Percentiles rank a stretch among this genome's conserved stretches.
Evolutionary conservation across 2,888 invertebrate species (phyloP).

Genomic region (Norana najaformis): DNA sequence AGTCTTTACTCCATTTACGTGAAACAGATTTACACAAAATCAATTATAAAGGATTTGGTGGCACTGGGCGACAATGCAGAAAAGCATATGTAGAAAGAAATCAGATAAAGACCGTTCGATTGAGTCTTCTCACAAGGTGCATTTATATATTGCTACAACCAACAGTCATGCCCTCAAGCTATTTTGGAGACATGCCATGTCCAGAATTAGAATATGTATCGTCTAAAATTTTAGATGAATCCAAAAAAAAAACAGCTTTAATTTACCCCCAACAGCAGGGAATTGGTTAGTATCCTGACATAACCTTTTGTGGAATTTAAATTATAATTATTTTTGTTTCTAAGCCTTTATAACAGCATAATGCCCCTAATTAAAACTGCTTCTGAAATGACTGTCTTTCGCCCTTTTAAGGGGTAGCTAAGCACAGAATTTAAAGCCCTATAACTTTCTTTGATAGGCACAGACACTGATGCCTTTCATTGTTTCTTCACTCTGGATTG

Average conservation of each 20-base stretch:
- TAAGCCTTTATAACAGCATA: not conserved
- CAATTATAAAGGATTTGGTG: not conserved
- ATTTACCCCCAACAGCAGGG: not conserved
- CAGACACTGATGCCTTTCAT: not conserved
- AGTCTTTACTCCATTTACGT: too few relatives aligned
- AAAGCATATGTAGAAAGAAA: not conserved
- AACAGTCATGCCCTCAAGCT: not conserved
- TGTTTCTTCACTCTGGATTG: not conserved
- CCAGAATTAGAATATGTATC: too few relatives aligned
- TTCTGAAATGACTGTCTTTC: not conserved
- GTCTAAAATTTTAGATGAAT: too few relatives aligned
- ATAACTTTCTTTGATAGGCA: not conserved
- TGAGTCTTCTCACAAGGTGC: not conserved
- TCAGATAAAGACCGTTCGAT: not conserved
- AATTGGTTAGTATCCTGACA: not conserved
- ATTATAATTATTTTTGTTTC: not conserved
- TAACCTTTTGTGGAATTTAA: not conserved
- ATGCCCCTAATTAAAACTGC: conserved; percentile 1
- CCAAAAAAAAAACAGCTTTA: not conserved
- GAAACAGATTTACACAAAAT: not conserved
- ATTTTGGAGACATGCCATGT: too few relatives aligned
- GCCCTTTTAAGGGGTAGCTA: not conserved
- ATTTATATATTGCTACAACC: not conserved
- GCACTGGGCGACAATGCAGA: not conserved
- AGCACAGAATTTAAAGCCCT: conserved; percentile 1